Conservation (phyloP, 2,113 vertebrate genomes). For the Chionodraco myersi region DNA sequence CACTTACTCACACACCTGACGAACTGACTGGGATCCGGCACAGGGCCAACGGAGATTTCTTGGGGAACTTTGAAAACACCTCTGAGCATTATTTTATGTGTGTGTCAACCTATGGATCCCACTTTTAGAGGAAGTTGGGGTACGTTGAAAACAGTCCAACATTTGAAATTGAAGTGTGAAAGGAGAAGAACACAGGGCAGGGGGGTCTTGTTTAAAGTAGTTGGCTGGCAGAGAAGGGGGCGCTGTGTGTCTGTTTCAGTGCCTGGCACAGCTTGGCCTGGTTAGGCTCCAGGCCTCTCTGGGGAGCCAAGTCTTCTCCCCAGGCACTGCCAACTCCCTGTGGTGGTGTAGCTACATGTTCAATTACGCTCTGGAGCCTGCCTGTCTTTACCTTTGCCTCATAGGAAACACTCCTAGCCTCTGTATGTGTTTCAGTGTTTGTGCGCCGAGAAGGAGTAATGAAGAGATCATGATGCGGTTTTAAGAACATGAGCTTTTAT, state of each 20-base stretch:
- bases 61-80: constrained; percentile 48
- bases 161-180: constrained; percentile 24
- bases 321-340: constrained; percentile 78
- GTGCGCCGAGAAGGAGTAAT: constrained; percentile 41
- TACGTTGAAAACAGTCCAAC: constrained; percentile 3
- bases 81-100: constrained; percentile 21
- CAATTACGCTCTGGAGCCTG: constrained; percentile 80
- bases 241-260: constrained; percentile 63
- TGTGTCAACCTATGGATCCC: constrained; percentile 24
- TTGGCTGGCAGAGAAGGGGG: constrained; percentile 37
- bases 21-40: constrained; percentile 43
- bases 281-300: constrained; percentile 70
- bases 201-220: constrained; percentile 47
- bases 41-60: constrained; percentile 46
- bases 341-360: constrained; percentile 81
- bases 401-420: constrained; percentile 55
- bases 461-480: constrained; percentile 44
- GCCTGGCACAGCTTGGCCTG: constrained; percentile 69
- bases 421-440: constrained; percentile 48
- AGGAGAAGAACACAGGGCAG: constrained; percentile 31
- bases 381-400: constrained; percentile 76
- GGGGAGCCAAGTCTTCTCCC: constrained; percentile 77
- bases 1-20: constrained; percentile 55
- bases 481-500: constrained; percentile 33
- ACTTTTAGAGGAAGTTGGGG: constrained; percentile 6